Percentiles rank a stretch among this genome's conserved stretches.
phyloP scores from a whole-genome alignment of 2,113 vertebrate species.

The Aphelocoma coerulescens region DNA sequence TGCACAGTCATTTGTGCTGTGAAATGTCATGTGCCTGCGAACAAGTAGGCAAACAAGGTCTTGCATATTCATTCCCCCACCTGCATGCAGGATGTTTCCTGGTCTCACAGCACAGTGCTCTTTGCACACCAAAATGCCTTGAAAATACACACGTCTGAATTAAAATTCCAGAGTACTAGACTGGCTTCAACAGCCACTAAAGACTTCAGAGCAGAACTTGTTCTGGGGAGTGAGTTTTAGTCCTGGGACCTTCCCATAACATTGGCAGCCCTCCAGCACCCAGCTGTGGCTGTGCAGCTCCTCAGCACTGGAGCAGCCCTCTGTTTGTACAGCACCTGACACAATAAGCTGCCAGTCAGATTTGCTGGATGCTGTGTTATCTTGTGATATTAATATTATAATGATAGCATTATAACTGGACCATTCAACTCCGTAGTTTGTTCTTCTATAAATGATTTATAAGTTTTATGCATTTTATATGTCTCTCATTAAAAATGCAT shows the following conservation, averaged over 20 bases:
- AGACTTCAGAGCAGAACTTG: not conserved
- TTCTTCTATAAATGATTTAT: constrained; percentile 63
- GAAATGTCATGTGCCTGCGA: not conserved
- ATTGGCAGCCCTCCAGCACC: not conserved
- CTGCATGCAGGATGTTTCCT: not conserved
- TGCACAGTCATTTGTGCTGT: not conserved
- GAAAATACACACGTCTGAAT: not conserved
- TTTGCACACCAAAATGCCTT: not conserved
- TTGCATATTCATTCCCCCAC: not conserved
- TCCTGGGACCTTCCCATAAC: not conserved
- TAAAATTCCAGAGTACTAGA: not conserved
- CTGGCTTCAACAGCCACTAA: not conserved
- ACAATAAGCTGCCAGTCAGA: not conserved
- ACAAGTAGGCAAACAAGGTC: not conserved
- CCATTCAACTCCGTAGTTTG: constrained; percentile 43
- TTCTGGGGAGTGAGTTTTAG: not conserved
- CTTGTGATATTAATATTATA: constrained; percentile 51
- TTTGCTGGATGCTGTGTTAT: not conserved
- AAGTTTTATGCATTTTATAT: constrained; percentile 65
- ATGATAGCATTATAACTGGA: constrained; percentile 56
- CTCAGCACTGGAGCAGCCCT: rapidly evolving
- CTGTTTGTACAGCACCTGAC: not conserved
- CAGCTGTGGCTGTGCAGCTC: rapidly evolving
- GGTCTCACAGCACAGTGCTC: not conserved
- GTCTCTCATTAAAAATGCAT: constrained; percentile 62